A percentile compares a stretch with the other conserved stretches of the same genome.
Conservation (phyloP, 2,113 vertebrate genomes). For the Myotis lucifugus region DNA sequence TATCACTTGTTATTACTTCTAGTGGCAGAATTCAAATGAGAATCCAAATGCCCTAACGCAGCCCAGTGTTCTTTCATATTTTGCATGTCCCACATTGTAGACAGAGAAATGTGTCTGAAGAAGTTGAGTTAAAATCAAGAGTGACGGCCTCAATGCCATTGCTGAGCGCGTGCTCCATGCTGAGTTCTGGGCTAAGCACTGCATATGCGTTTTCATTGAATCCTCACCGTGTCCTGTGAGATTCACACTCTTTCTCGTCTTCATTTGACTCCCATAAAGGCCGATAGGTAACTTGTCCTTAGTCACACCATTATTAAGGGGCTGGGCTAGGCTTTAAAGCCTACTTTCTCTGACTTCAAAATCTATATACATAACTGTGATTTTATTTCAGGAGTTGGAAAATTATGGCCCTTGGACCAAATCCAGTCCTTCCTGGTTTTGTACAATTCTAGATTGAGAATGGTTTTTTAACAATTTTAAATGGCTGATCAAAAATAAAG, state of each 20-base stretch:
- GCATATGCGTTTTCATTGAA: neutral
- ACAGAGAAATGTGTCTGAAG: neutral
- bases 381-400: neutral
- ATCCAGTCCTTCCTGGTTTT: neutral
- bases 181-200: neutral
- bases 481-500: neutral
- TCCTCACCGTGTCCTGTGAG: neutral
- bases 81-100: neutral
- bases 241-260: neutral
- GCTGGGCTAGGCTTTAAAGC: neutral
- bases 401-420: neutral
- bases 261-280: neutral
- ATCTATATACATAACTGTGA: neutral
- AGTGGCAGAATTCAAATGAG: neutral
- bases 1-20: neutral
- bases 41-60: neutral
- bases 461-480: constrained; percentile 26
- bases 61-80: neutral
- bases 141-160: neutral
- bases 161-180: neutral
- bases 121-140: neutral
- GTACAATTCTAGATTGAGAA: neutral
- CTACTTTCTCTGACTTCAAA: neutral
- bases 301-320: neutral
- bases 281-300: neutral